phyloP scores from a whole-genome alignment of 53 echinoderm and acorn worm genomes.

The Luidia sarsii region DNA sequence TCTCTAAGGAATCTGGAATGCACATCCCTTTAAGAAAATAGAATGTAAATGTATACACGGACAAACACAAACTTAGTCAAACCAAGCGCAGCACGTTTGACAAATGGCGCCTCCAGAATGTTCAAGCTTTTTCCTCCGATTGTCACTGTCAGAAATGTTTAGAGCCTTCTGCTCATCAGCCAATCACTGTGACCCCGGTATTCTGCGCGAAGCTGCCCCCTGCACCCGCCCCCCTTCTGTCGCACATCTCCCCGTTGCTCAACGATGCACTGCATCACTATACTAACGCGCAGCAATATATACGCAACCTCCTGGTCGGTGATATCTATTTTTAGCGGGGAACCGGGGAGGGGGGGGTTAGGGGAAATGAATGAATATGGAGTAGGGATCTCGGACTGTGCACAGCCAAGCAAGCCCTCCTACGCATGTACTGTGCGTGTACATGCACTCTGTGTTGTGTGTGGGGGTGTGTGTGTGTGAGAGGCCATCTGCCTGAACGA shows the following conservation, averaged over 20 bases:
- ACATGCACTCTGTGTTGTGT: not conserved
- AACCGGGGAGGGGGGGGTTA: not conserved
- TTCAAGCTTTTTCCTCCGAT: too few species aligned
- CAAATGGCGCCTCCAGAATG: too few species aligned
- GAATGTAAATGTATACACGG: too few species aligned
- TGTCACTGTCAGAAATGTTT: not conserved
- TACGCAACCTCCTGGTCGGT: not conserved
- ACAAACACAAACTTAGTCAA: too few species aligned
- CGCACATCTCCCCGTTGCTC: not conserved
- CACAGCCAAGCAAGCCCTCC: too few species aligned
- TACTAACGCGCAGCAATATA: not conserved
- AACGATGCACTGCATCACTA: not conserved
- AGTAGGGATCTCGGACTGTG: too few species aligned
- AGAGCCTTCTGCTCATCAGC: slow-evolving; percentile 9
- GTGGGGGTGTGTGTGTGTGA: not conserved
- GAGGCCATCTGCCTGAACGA: slow-evolving; percentile 27
- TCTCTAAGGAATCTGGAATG: too few species aligned
- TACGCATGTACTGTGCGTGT: not conserved
- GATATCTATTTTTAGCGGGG: slow-evolving; percentile 26
- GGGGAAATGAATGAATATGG: slow-evolving; percentile 3
- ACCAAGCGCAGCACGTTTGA: too few species aligned
- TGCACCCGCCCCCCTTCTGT: not conserved
- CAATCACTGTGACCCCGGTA: slow-evolving; percentile 25
- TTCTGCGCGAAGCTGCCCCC: slow-evolving; percentile 14
- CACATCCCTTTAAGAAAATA: too few species aligned